Evolutionary conservation across 2,113 vertebrate species (phyloP).

Genomic region (Cervus canadensis): DNA sequence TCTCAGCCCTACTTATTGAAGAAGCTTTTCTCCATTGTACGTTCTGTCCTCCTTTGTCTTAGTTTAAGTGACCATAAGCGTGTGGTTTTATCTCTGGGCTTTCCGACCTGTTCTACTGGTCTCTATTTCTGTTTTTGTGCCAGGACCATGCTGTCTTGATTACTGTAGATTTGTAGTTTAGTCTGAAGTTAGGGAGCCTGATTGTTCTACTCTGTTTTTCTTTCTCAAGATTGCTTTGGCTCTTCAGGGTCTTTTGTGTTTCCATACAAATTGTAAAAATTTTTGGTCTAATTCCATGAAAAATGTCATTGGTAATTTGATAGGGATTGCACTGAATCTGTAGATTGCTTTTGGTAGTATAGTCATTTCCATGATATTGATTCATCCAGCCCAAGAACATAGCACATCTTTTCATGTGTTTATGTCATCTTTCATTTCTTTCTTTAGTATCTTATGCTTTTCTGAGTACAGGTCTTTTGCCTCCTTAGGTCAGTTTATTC

Average conservation of each 20-base stretch:
- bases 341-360: neutral
- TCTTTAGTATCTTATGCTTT: neutral
- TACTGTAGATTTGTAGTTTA: neutral
- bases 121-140: neutral
- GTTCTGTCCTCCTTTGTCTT: neutral
- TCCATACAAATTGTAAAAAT: neutral
- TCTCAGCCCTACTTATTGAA: neutral
- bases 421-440: neutral
- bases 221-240: neutral
- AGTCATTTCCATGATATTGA: neutral
- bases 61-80: neutral
- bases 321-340: neutral
- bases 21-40: neutral
- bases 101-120: neutral
- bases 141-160: neutral
- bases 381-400: neutral
- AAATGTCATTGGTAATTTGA: neutral
- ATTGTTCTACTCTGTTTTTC: neutral
- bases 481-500: neutral
- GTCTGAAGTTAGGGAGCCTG: neutral
- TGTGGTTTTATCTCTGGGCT: neutral
- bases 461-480: neutral
- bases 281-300: neutral
- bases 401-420: neutral
- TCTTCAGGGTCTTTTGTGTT: neutral